A percentile compares a stretch with the other conserved stretches of the same genome.
These are phyloP conservation scores for Stomatorhinus ivindoensis DNA, from an alignment of 2,113 vertebrate genomes.

Conservation along the genomic window DNA sequence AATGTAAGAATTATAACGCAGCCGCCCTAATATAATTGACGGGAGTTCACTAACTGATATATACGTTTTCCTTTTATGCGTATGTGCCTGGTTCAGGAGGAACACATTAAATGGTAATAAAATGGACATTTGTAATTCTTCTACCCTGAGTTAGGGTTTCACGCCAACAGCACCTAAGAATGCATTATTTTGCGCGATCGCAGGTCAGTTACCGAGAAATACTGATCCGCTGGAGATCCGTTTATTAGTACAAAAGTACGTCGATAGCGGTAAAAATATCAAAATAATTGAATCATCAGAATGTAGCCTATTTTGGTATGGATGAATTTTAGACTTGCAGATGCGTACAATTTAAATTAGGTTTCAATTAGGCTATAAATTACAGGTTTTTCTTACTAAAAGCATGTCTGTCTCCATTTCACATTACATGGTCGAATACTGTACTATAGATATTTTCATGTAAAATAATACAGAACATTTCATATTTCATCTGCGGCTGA, in stretches of 20 bases:
- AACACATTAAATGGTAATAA: background rate
- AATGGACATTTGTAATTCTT: background rate
- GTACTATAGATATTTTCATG: background rate
- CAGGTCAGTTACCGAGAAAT: background rate
- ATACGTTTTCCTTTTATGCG: background rate
- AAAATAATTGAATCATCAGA: background rate
- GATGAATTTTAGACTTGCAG: background rate
- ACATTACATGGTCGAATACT: background rate
- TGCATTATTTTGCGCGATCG: background rate
- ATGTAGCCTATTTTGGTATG: background rate
- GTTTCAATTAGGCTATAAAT: background rate
- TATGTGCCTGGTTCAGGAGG: background rate
- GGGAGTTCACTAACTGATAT: background rate
- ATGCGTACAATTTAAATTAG: background rate
- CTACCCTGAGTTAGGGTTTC: background rate
- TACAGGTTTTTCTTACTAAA: background rate
- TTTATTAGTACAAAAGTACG: background rate
- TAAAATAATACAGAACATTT: background rate
- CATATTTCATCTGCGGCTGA: background rate
- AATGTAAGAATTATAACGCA: background rate
- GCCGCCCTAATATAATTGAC: background rate
- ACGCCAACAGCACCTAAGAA: background rate
- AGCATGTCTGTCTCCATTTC: background rate
- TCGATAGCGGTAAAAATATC: background rate
- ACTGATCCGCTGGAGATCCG: background rate